Evolutionary conservation across 2,797 vertebrate genomes (phyloP), one percentile per base, ranked within the genome.

Genomic region (Eremophila alpestris): DNA sequence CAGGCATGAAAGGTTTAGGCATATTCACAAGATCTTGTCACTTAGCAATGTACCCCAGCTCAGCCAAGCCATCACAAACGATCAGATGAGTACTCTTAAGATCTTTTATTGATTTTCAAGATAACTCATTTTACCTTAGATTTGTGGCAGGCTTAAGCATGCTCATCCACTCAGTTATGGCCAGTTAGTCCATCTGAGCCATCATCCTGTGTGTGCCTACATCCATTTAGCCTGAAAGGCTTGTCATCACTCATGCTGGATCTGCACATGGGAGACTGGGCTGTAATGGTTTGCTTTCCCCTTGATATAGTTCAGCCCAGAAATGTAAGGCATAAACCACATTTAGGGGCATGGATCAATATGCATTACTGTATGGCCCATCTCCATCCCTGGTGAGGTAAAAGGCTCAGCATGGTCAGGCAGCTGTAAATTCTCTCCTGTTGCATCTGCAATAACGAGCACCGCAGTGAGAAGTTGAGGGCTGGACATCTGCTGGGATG

Each of bases 91-190:
- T 52, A 52, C 51, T 90, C 70, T 94, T 90, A 88, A 93, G 40
- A 93, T 83, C 43, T 94, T 78, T 34, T 59, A 96, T 94, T 69
- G 95, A 96, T 96, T 87, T 95, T 88, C 38, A 52, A 76, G 74
- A 69, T 81, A 86, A 83, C 55, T 86, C 43, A 5, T 94, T 94
- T 91, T 91, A 81, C 70, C 52, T 69, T 46, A 86, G 91, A 93
- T 95, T 93, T 95, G 91, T 94, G 90, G 65, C 51, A 93, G 73
- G 62, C 77, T 92, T 89, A 81, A 90, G 40, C 6, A 19, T 76
- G 62, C 62, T 90, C 63, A 65, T 94, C 43, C 62, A 73, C 83
- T 90, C 73, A 62, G 69, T 62, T 95, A 83, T 45, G 51, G 89
- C 84, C 87, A 88, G 91, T 73, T 94, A 81, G 90, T 90, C 34